Evolutionary conservation across 2,888 invertebrate genomes (phyloP).

Genomic region (Griposia aprilina): DNA sequence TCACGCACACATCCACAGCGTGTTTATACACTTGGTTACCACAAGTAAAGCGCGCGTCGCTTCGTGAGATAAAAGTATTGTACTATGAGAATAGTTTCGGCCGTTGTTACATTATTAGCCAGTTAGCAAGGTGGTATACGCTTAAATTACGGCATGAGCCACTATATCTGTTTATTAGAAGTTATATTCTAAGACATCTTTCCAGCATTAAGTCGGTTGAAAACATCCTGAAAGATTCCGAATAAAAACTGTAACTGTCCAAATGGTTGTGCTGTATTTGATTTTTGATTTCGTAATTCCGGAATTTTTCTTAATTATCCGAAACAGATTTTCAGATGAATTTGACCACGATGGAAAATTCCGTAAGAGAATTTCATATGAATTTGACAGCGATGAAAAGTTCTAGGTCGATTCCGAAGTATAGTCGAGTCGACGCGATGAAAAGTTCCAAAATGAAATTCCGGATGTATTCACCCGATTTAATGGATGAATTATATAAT

Average conservation of each 20-base stretch:
- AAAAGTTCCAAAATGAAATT: not conserved
- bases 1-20: not conserved
- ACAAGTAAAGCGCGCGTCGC: not conserved
- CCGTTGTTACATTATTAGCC: too few relatives aligned
- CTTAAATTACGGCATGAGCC: not conserved
- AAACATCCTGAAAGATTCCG: conserved; percentile 2
- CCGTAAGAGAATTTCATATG: not conserved
- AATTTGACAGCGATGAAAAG: not conserved
- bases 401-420: not conserved
- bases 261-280: not conserved
- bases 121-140: not conserved
- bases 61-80: too few relatives aligned
- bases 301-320: not conserved
- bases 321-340: not conserved
- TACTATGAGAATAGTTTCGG: not conserved
- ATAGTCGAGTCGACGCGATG: not conserved
- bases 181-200: conserved; percentile 10
- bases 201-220: not conserved
- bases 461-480: conserved; percentile 23
- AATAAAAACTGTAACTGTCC: not conserved
- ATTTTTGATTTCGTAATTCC: not conserved
- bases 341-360: not conserved
- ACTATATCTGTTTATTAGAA: conserved; percentile 11
- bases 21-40: not conserved
- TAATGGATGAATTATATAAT: conserved; percentile 28